These are phyloP conservation scores for Paraescarpia echinospica DNA, from an alignment of 1,140 invertebrate species.

Conservation along the genomic window DNA sequence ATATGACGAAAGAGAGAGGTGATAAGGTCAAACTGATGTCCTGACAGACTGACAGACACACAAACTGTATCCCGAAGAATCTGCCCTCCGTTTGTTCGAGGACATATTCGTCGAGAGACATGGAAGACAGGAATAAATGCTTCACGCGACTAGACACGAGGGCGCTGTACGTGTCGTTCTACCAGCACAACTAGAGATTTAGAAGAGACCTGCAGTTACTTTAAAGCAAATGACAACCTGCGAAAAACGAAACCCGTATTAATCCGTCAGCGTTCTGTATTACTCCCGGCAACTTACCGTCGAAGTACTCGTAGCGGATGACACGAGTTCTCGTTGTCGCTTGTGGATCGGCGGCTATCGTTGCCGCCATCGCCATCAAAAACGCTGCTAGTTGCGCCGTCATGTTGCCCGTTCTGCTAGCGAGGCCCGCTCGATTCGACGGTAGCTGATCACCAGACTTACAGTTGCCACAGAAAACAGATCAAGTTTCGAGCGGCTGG, in stretches of 20 bases:
- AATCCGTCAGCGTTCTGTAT: not conserved
- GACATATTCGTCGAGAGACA: too few relatives aligned
- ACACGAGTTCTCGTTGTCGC: not conserved
- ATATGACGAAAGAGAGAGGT: too few relatives aligned
- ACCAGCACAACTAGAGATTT: too few relatives aligned
- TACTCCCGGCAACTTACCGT: not conserved
- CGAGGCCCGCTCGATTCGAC: not conserved
- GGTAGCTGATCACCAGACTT: not conserved
- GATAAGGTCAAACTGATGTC: too few relatives aligned
- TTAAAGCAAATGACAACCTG: not conserved
- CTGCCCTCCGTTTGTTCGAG: too few relatives aligned
- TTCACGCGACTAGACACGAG: too few relatives aligned
- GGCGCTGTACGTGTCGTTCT: too few relatives aligned
- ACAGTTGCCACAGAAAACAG: not conserved
- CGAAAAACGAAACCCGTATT: not conserved
- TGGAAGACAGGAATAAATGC: too few relatives aligned
- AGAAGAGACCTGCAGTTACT: not conserved
- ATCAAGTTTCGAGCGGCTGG: not conserved
- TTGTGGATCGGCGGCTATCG: not conserved
- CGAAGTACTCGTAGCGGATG: not conserved
- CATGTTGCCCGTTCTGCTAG: not conserved
- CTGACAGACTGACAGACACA: too few relatives aligned
- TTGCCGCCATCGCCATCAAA: not conserved
- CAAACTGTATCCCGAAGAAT: too few relatives aligned
- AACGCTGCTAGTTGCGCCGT: not conserved